These are phyloP conservation scores for Coelinius sp. DNA, from an alignment of 2,888 invertebrate species.

Conservation along the genomic window DNA sequence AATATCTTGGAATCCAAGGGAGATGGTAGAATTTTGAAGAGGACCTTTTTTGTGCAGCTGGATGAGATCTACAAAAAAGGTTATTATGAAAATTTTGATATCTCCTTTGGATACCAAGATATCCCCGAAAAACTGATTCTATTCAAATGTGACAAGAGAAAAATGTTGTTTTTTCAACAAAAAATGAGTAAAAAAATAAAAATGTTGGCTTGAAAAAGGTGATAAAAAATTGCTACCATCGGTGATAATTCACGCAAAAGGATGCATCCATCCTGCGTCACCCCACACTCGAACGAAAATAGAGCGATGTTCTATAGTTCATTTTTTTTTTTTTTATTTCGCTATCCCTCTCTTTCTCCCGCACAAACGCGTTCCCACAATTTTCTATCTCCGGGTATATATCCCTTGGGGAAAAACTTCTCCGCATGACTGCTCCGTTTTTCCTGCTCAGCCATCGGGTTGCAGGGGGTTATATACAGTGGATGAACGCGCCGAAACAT, in stretches of 20 bases:
- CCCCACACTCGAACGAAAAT: constrained; percentile 26
- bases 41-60: too few species aligned
- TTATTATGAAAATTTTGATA: too few species aligned
- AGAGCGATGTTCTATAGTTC: constrained; percentile 5
- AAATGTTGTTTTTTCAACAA: background rate
- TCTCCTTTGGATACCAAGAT: too few species aligned
- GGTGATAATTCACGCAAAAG: constrained; percentile 67
- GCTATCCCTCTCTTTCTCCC: constrained; percentile 5
- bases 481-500: constrained; percentile 55
- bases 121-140: too few species aligned
- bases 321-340: constrained; percentile 14
- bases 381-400: constrained; percentile 42
- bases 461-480: constrained; percentile 5
- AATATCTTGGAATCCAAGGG: too few species aligned
- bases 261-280: constrained; percentile 63
- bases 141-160: too few species aligned
- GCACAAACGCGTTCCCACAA: constrained; percentile 41
- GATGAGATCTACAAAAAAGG: too few species aligned
- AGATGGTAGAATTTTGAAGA: too few species aligned
- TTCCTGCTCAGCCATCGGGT: background rate
- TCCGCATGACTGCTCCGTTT: constrained; percentile 51
- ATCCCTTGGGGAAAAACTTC: constrained; percentile 58
- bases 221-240: constrained; percentile 41
- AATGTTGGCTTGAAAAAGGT: constrained; percentile 26
- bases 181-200: constrained; percentile 9